Base-by-base conservation (phyloP, 2,888 invertebrate genomes). In the Elmis aenea region DNA sequence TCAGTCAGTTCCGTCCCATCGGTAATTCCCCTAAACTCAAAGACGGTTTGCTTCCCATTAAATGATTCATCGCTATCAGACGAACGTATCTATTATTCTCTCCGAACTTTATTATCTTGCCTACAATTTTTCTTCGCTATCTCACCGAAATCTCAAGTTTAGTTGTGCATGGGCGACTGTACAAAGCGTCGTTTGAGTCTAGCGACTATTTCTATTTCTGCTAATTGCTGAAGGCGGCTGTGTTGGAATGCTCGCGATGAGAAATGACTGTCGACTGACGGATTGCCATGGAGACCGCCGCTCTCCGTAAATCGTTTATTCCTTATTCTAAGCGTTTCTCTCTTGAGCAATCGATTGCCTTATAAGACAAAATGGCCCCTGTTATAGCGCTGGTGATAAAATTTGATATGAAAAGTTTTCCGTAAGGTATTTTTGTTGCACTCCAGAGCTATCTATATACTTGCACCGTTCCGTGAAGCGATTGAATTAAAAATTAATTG, bases 211-310 rank as follows among this genome's bases (percentile, higher is more conserved):
- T 67, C 66, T 67, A 67, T 66, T 67, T 66, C 64, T 62, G 64
- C 66, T 67, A 67, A 67, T 67, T 67, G 65, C 64, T 54, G 63
- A 56, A 62, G 64, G 64, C 64, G 59, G 62, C 58, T 58, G 56
- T 57, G 58, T 56, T 55, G 61, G 61, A 62, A 62, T 61, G 58
- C 54, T 54, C 52, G 54, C 60, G 63, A 62, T 64, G 64, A 66
- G 62, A 64, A 65, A 67, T 62, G 59, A 63, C 61, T 61, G 57
- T 54, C 59, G 58, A 55, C 54, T 62, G 64, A 65, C 52, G 59
- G 64, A 66, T 66, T 62, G 60, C 63, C 63, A 65, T 65, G 62
- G 63, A 59, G 59, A 66, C 63, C 61, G 60, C 52, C 57, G 51
- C 56, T 42, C 44, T 35, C 34, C 16, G 13, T 27, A 27, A 30